Evolutionary conservation across 64 coral and sea anemone genomes (phyloP), one percentile per base, ranked within the genome.

Genomic region (Pocillopora damicornis): DNA sequence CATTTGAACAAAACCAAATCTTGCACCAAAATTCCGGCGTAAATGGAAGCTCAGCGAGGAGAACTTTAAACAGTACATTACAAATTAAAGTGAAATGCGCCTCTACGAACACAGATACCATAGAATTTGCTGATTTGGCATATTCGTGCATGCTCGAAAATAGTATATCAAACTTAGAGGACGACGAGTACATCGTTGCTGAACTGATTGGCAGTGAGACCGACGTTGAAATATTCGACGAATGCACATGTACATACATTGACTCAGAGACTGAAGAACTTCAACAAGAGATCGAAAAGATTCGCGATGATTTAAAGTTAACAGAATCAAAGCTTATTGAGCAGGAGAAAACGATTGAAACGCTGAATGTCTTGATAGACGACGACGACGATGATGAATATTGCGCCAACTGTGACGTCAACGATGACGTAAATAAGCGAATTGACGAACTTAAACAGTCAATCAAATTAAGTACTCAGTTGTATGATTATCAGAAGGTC

Each of bases 401-500:
- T 77, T 15, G 22, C 11, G 38, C 18, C 42, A 72, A 3, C 13
- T 37, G 22, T 59, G n/a, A 77, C 58, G 62, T 3, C 58, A 51
- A 11, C 69, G 51, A 86, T 59, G n/a, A 66, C 16, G 82, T 76
- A 37, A 77, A 17, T n/a, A 87, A 87, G 61, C 67, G 22, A 16
- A 72, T 87, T n/a, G 42, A 73, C 38, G 63, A 73, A 73, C 81
- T 85, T 22, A 72, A 87, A 65, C 75, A 87, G 76, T 79, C 82
- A 3, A 87, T 92, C 5, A 87, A 79, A 59, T 61, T 92, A 75
- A 92, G 90, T 18, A 87, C 37, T 75, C 84, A 92, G 67, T 65
- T 87, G 61, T 92, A 92, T n/a, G 90, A 92, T 12, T 92, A 92
- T 79, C 90, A 92, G 38, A 92, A 79, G 22, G 14, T 77, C 13